A percentile compares a stretch with the other conserved stretches of the same genome.
These are phyloP conservation scores for Eulemur rubriventer DNA, from an alignment of 2,797 vertebrate species.

Conservation along the genomic window DNA sequence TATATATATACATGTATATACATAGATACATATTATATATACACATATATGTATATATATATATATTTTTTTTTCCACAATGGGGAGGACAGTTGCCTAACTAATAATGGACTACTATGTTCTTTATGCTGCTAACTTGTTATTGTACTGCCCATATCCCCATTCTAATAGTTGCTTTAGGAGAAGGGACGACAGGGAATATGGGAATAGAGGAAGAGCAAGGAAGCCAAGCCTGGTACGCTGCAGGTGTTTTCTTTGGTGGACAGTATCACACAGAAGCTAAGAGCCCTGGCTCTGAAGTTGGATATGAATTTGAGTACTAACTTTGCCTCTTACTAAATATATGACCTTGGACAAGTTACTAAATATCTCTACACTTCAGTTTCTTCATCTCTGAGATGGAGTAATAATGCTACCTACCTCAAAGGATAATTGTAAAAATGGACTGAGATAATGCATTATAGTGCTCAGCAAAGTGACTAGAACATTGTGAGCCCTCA, in stretches of 20 bases:
- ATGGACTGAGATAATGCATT: background rate
- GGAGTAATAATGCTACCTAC: background rate
- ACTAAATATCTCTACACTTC: background rate
- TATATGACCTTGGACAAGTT: background rate
- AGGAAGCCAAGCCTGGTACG: background rate
- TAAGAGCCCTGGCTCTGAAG: background rate
- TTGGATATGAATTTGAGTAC: background rate
- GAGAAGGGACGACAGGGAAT: background rate
- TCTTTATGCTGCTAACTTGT: background rate
- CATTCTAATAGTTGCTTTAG: conserved; percentile 20
- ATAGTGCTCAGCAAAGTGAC: background rate
- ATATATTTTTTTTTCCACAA: background rate
- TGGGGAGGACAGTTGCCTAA: background rate
- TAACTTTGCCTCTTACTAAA: background rate
- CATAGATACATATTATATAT: background rate
- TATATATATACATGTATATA: background rate
- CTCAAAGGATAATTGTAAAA: background rate
- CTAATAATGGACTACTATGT: background rate
- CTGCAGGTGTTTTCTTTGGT: background rate
- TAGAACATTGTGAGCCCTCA: background rate
- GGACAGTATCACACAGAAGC: background rate
- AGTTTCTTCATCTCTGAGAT: background rate
- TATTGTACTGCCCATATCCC: background rate
- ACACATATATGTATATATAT: background rate
- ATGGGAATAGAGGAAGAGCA: background rate